Evolutionary conservation across 2,797 vertebrate species (phyloP).

Genomic region (Pangasius mekongensis): DNA sequence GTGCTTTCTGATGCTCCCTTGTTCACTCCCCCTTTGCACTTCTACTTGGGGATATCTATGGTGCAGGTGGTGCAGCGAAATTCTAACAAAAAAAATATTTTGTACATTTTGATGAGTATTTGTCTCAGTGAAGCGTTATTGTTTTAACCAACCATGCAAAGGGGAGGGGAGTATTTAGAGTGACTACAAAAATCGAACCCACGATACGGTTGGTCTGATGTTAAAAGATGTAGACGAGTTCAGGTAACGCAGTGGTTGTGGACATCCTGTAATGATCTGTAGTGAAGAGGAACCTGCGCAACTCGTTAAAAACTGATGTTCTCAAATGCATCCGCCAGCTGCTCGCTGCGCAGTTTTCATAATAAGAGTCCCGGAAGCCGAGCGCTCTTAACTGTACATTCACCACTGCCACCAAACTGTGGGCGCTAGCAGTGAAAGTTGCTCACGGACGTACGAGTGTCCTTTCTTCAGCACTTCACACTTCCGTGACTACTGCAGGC

Average conservation of each 20-base stretch:
- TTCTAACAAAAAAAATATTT: neutral
- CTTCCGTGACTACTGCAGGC: neutral
- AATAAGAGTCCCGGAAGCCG: neutral
- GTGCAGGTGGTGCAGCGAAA: too few relatives aligned
- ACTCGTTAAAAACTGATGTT: neutral
- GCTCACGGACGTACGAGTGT: neutral
- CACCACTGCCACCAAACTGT: neutral
- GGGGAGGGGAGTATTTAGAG: neutral
- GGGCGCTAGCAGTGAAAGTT: neutral
- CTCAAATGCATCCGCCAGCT: neutral
- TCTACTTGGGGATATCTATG: neutral
- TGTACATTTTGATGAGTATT: neutral
- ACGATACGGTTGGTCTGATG: neutral
- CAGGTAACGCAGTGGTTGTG: neutral
- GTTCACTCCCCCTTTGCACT: slow-evolving; percentile 30
- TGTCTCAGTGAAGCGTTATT: neutral
- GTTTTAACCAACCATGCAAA: neutral
- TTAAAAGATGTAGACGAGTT: neutral
- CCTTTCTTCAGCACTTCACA: neutral
- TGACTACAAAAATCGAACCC: neutral
- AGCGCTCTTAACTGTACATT: neutral
- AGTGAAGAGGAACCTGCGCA: neutral
- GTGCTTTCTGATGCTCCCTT: neutral
- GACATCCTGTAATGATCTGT: neutral
- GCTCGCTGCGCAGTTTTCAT: neutral